Conservation (phyloP, 2,797 vertebrate genomes). For the Scomberomorus guttatus region DNA sequence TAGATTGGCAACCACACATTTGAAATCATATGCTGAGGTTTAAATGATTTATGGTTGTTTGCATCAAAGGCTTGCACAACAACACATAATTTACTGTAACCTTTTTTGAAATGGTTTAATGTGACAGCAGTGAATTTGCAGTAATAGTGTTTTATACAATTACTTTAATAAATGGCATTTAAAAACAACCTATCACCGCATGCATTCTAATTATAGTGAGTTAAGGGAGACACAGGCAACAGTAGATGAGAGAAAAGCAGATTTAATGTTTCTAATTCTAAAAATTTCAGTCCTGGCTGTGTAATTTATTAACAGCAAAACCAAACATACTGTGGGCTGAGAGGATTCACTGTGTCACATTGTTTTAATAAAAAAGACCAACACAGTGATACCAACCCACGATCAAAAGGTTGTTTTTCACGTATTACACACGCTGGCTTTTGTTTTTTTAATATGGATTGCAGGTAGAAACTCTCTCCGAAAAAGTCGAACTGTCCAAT, state of each 20-base stretch:
- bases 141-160: background rate
- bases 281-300: background rate
- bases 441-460: too few relatives aligned
- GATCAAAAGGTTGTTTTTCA: too few relatives aligned
- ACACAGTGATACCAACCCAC: too few relatives aligned
- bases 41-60: conserved; percentile 3
- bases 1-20: conserved; percentile 9
- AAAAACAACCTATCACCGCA: conserved; percentile 1
- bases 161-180: background rate
- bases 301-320: background rate
- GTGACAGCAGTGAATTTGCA: background rate
- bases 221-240: background rate
- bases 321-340: too few relatives aligned
- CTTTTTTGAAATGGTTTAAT: conserved; percentile 1
- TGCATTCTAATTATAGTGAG: conserved; percentile 1
- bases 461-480: background rate
- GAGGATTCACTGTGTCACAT: too few relatives aligned
- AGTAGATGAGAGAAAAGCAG: background rate
- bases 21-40: conserved; percentile 1
- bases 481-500: background rate
- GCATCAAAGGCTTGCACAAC: conserved; percentile 3
- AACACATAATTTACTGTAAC: background rate
- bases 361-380: background rate
- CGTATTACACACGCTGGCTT: too few relatives aligned
- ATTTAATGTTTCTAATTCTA: background rate